Base-by-base conservation (phyloP, 1,140 invertebrate species). In the Trichonephila clavata region DNA sequence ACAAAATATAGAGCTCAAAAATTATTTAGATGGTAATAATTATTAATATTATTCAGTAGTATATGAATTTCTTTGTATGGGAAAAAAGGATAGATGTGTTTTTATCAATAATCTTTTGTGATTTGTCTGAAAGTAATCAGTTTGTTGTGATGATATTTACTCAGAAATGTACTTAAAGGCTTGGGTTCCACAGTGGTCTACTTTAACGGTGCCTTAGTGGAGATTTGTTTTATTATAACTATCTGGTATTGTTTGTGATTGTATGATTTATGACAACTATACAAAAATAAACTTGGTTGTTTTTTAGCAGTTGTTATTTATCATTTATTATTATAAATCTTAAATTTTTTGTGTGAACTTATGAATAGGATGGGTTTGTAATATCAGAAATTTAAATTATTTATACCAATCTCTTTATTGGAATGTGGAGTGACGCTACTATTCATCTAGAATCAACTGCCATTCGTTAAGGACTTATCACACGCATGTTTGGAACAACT, bases 141-240 rank as follows among this genome's bases (percentile, higher is more conserved):
- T 92, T 84, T 86, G 27, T 63, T 84, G n/a, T 91, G 90, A 61
- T 92, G 83, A 92, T 86, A 86, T 27, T 50, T 92, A 92, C 83
- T 86, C 83, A 92, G 91, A 92, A 59, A 57, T 68, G 83, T 86
- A 86, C 81, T 86, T 92, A 86, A 92, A 84, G 59, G 61, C 84
- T 92, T 86, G 91, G 91, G 61, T 92, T 92, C 43, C 86, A 27
- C 80, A 61, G 61, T 92, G 81, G 91, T 92, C 86, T 92, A 92
- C 91, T 92, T 92, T 92, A 86, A 92, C 91, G 86, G 91, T 92
- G 91, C 91, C 91, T 92, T 92, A 92, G 91, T 92, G 91, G 61
- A 86, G 21, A 59, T 86, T 84, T 86, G 77, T 86, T 92, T 77
- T 92, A 68, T 57, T 86, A 39, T 92, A 61, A 92, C 63, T 39